Conservation (phyloP, 2,888 invertebrate genomes). For the Tetragnatha montana region DNA sequence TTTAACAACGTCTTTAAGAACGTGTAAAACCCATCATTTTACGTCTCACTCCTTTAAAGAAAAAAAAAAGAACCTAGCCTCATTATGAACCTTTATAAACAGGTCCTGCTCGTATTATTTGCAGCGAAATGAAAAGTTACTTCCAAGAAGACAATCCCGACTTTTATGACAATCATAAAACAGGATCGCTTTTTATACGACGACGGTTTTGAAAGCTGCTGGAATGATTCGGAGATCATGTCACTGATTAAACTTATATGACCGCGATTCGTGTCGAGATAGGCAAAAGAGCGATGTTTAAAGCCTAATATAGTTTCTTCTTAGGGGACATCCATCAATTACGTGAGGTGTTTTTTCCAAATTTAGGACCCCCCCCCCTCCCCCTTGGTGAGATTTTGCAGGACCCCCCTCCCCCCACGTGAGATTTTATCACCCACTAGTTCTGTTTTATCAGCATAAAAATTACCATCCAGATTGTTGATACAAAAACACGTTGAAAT, state of each 20-base stretch:
- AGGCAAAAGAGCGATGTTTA: not conserved
- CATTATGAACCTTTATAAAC: not conserved
- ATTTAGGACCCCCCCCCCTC: too few species aligned
- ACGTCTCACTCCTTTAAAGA: too few species aligned
- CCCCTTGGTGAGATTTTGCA: too few species aligned
- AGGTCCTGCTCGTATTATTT: not conserved
- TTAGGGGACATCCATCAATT: not conserved
- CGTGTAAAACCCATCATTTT: too few species aligned
- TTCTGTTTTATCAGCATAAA: too few species aligned
- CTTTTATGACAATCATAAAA: conserved; percentile 1
- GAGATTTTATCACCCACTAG: too few species aligned
- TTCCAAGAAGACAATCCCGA: not conserved
- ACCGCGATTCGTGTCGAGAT: not conserved
- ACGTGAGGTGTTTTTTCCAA: too few species aligned
- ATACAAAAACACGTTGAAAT: too few species aligned
- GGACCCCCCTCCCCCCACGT: too few species aligned
- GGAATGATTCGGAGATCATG: not conserved
- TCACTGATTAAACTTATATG: not conserved
- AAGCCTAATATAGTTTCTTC: not conserved
- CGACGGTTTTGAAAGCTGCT: not conserved
- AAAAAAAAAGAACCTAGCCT: too few species aligned
- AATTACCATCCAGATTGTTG: too few species aligned
- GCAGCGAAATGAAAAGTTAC: not conserved
- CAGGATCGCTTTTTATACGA: not conserved
- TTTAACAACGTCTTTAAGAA: too few species aligned